These are phyloP conservation scores for Probaryconus sp. DNA, from an alignment of 1,140 invertebrate genomes.

Conservation along the genomic window DNA sequence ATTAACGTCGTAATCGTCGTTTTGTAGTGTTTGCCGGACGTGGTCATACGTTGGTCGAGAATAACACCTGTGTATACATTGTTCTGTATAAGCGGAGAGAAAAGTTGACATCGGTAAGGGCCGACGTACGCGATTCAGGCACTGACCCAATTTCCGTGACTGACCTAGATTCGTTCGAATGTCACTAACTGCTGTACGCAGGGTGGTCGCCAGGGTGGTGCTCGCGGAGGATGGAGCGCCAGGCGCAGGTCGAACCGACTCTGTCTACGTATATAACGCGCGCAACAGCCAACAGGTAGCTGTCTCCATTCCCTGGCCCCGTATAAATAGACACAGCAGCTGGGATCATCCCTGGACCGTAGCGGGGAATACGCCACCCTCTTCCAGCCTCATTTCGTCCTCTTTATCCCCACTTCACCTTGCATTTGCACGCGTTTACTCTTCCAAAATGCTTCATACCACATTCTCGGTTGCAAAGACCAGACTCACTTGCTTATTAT, in stretches of 20 bases:
- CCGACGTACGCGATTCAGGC: constrained; percentile 23
- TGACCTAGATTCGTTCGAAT: constrained; percentile 67
- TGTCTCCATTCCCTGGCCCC: constrained; percentile 65
- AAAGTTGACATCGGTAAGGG: constrained; percentile 32
- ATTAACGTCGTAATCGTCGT: too few relatives aligned
- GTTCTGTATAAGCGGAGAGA: neutral
- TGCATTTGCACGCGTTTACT: constrained; percentile 29
- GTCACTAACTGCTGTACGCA: constrained; percentile 45
- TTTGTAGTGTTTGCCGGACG: constrained; percentile 11
- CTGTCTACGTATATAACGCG: constrained; percentile 39
- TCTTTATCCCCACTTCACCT: constrained; percentile 41
- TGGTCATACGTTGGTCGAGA: constrained; percentile 6
- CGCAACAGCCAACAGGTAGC: constrained; percentile 73
- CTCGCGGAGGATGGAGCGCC: constrained; percentile 29
- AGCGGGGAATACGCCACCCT: constrained; percentile 48
- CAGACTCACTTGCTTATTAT: constrained; percentile 34
- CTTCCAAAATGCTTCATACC: constrained; percentile 31
- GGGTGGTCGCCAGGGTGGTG: constrained; percentile 41
- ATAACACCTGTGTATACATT: constrained; percentile 18
- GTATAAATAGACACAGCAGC: constrained; percentile 74
- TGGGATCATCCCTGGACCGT: constrained; percentile 73
- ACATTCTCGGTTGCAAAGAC: constrained; percentile 21
- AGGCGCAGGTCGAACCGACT: constrained; percentile 54
- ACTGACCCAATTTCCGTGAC: constrained; percentile 55
- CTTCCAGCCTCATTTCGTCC: constrained; percentile 52